Percentiles rank a stretch among this genome's conserved stretches.
Evolutionary conservation across 2,113 vertebrate genomes (phyloP).

Genomic region (Climacteris rufus): DNA sequence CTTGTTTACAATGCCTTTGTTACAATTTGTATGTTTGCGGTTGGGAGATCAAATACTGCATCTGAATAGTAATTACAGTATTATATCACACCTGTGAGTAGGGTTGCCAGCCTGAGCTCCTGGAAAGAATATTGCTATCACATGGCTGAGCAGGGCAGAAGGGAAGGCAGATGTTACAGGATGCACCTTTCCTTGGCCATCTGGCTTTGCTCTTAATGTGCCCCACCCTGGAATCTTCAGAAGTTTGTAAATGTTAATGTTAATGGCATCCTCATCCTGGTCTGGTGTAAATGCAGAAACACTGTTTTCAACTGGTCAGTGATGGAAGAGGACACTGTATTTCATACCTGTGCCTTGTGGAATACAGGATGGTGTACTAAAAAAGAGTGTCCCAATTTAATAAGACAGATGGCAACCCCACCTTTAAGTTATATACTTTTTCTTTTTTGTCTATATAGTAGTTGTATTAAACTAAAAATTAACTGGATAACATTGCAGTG

Average conservation of each 20-base stretch:
- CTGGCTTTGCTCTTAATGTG: constrained; percentile 36
- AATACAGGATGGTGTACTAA: constrained; percentile 8
- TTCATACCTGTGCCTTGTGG: constrained; percentile 64
- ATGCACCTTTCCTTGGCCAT: constrained; percentile 21
- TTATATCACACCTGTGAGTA: constrained; percentile 77
- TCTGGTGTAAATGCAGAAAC: neutral
- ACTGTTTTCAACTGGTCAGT: constrained; percentile 41
- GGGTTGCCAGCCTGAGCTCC: constrained; percentile 74
- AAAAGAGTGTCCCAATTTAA: neutral
- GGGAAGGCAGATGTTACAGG: neutral
- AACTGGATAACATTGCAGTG: constrained; percentile 77
- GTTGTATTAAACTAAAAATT: constrained; percentile 63
- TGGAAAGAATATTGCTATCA: constrained; percentile 34
- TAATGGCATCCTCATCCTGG: neutral
- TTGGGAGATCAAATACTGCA: constrained; percentile 69
- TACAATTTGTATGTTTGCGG: constrained; percentile 63
- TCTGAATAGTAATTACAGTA: constrained; percentile 75
- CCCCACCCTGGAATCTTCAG: constrained; percentile 41
- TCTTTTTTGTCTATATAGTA: constrained; percentile 49
- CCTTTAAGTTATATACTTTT: constrained; percentile 68
- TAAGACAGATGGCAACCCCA: constrained; percentile 56
- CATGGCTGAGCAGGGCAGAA: constrained; percentile 33
- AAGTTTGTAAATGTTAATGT: neutral
- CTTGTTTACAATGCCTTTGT: constrained; percentile 77
- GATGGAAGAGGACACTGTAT: constrained; percentile 42